phyloP scores from a whole-genome alignment of 2,113 vertebrate genomes.

The Athene noctua region DNA sequence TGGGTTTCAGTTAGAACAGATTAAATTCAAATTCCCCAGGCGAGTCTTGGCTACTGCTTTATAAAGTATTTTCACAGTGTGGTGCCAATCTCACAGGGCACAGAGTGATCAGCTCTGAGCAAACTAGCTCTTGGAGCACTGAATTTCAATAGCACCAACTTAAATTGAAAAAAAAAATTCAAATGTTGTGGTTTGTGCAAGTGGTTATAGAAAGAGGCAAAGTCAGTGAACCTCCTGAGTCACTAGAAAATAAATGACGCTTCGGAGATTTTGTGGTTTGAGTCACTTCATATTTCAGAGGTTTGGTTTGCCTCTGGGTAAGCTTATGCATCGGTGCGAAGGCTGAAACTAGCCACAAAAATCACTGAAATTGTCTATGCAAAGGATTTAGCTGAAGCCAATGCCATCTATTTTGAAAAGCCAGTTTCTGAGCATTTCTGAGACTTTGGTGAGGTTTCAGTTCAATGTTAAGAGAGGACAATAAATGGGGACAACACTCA shows the following conservation, averaged over 20 bases:
- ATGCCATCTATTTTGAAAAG: background rate
- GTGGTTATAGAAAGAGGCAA: background rate
- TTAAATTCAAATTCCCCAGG: background rate
- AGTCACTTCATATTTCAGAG: background rate
- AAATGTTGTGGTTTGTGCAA: background rate
- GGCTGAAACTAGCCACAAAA: background rate
- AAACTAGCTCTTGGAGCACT: background rate
- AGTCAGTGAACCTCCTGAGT: background rate
- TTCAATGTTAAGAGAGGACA: background rate
- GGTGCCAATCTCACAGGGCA: background rate
- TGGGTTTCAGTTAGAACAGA: background rate
- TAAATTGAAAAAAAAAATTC: background rate
- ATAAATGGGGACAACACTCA: background rate
- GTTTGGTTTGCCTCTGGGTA: background rate
- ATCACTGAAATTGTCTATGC: background rate
- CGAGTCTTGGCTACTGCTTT: background rate
- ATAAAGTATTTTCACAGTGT: background rate
- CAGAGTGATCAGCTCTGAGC: background rate
- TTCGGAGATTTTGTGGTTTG: background rate
- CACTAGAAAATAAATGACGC: background rate
- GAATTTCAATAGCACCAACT: background rate
- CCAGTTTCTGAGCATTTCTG: background rate
- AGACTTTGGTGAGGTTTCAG: background rate
- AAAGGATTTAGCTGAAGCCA: background rate
- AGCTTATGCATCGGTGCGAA: background rate